These are phyloP conservation scores for Coregonus ussuriensis DNA, from an alignment of 2,797 vertebrate species.

Conservation along the genomic window DNA sequence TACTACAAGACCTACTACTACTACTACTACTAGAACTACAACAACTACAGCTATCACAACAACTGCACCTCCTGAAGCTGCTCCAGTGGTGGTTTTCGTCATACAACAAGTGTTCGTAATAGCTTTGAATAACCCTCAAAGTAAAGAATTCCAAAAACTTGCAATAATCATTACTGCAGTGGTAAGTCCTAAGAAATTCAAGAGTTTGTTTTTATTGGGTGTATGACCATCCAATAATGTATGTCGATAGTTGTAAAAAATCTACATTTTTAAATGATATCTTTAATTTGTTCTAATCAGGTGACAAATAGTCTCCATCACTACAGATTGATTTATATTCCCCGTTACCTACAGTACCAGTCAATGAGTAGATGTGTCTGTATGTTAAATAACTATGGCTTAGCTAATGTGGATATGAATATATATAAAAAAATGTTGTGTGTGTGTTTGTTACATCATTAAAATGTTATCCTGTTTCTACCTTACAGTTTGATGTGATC, in stretches of 20 bases:
- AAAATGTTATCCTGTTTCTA: not conserved
- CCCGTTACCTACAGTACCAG: no score
- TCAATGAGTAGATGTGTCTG: no score
- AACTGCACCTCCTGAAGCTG: not conserved
- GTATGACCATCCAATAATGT: not conserved
- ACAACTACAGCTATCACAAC: slow-evolving; percentile 2
- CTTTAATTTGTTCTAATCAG: no score
- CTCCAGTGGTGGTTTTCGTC: slow-evolving; percentile 7
- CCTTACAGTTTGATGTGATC: slow-evolving; percentile 28
- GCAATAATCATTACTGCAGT: not conserved
- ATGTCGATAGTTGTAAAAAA: no score
- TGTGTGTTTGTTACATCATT: not conserved
- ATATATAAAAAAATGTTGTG: not conserved
- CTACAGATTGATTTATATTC: no score
- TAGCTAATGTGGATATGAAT: no score
- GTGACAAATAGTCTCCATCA: no score
- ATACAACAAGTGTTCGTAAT: not conserved
- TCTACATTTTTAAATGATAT: not conserved
- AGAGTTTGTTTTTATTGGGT: not conserved
- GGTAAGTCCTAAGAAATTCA: slow-evolving; percentile 20
- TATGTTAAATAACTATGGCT: no score
- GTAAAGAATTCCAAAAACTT: not conserved
- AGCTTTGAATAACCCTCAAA: not conserved
- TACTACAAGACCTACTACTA: not conserved
- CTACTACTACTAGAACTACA: not conserved